Evolutionary conservation across 1,140 invertebrate genomes (phyloP).

Genomic region (Caenorhabditis latens): DNA sequence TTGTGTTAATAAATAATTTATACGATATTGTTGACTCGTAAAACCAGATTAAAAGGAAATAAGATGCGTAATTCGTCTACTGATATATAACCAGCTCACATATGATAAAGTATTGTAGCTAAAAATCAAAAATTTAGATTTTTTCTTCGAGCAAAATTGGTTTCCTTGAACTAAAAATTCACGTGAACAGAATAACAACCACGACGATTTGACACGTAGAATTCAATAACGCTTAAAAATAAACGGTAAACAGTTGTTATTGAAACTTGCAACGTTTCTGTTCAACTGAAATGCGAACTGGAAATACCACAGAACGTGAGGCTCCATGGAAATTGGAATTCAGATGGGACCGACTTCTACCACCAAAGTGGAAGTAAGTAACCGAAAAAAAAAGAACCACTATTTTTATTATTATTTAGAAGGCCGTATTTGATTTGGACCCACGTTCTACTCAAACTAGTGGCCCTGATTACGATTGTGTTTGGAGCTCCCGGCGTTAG

Average conservation of each 20-base stretch:
- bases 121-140: too few relatives aligned
- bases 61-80: too few relatives aligned
- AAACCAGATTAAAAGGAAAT: too few relatives aligned
- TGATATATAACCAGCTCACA: too few relatives aligned
- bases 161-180: too few relatives aligned
- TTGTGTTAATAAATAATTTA: neutral
- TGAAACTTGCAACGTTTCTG: neutral
- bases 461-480: neutral
- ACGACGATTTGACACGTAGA: neutral
- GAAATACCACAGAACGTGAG: slow-evolving; percentile 2
- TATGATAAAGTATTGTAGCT: too few relatives aligned
- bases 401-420: neutral
- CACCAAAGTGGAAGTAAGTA: neutral
- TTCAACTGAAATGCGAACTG: neutral
- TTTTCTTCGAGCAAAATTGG: too few relatives aligned
- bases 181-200: neutral
- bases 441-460: neutral
- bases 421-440: neutral
- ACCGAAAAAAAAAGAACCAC: neutral
- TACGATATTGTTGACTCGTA: neutral
- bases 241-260: neutral
- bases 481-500: neutral
- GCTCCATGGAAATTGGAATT: slow-evolving; percentile 2
- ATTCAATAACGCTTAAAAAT: neutral
- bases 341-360: neutral